Conservation (phyloP, 2,888 invertebrate species). For the Drepanosiphum platanoidis region DNA sequence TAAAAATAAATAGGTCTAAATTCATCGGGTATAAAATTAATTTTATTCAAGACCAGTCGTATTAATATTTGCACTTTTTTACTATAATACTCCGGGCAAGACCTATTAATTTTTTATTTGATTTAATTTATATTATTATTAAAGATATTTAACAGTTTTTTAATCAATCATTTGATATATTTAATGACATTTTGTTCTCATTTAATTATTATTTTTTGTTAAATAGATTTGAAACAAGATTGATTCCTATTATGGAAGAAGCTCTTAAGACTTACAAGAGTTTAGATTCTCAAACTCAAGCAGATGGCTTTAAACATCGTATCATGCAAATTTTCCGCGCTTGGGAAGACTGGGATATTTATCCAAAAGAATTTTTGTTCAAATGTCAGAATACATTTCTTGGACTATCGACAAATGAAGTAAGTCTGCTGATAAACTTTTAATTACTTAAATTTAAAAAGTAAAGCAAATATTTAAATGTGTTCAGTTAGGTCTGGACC, state of each 20-base stretch:
- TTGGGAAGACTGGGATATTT: conserved; percentile 98
- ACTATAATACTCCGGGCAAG: no score
- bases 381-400: conserved; percentile 90
- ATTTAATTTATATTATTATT: no score
- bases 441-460: neutral
- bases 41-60: no score
- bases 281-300: conserved; percentile 86
- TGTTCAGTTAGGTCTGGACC: no score
- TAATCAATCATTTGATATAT: no score
- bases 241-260: conserved; percentile 80
- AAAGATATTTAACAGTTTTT: no score
- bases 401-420: conserved; percentile 71
- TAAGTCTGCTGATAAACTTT: neutral
- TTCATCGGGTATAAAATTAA: no score
- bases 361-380: conserved; percentile 90
- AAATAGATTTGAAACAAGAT: conserved; percentile 82
- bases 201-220: conserved; percentile 57
- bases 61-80: no score
- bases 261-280: conserved; percentile 78
- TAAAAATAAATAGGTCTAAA: no score
- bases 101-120: no score
- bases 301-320: conserved; percentile 94
- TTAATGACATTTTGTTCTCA: no score
- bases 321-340: conserved; percentile 90
- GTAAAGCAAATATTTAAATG: no score